phyloP scores from a whole-genome alignment of 2,888 invertebrate genomes.

The Pachliopta kotzebuea region DNA sequence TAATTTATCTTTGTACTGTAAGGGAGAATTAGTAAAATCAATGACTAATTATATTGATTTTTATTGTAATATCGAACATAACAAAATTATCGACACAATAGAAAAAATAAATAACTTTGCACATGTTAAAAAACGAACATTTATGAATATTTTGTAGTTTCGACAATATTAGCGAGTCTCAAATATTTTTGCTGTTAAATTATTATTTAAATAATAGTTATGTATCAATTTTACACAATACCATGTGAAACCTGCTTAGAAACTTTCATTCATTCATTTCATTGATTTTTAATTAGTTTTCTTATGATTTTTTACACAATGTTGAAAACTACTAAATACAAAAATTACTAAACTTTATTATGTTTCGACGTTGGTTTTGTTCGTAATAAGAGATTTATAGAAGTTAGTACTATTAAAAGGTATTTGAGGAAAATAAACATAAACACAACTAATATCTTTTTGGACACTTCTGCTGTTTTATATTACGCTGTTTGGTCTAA shows the following conservation, averaged over 20 bases:
- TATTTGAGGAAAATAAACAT: neutral
- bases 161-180: too few relatives aligned
- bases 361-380: neutral
- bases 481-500: neutral
- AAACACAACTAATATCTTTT: too few relatives aligned
- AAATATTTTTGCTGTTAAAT: too few relatives aligned
- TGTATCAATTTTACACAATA: too few relatives aligned
- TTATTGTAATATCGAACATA: neutral
- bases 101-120: neutral
- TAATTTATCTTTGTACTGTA: neutral
- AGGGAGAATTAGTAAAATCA: slow-evolving; percentile 7
- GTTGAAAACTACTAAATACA: too few relatives aligned
- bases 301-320: too few relatives aligned
- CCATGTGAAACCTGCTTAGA: too few relatives aligned
- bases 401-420: neutral
- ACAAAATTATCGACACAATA: neutral
- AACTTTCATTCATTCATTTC: too few relatives aligned
- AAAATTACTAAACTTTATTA: too few relatives aligned
- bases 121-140: neutral
- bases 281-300: too few relatives aligned
- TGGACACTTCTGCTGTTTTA: too few relatives aligned
- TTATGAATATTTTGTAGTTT: neutral
- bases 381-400: neutral
- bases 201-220: too few relatives aligned
- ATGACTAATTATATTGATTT: neutral